Evolutionary conservation across 2,888 invertebrate species (phyloP).

Genomic region (Amblyjoppa fuscipennis): DNA sequence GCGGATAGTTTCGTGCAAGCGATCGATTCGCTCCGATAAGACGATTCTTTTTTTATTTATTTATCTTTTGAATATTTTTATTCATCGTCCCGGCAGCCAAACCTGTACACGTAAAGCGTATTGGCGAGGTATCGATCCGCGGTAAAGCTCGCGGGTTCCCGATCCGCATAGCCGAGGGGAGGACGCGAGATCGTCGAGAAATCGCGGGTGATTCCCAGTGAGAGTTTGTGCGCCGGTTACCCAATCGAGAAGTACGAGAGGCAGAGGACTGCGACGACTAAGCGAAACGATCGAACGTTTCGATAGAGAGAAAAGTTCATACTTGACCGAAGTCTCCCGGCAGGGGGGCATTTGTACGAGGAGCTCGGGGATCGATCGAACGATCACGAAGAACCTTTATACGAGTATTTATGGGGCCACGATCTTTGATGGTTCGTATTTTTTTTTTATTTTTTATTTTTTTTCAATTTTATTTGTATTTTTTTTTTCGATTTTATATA

Average conservation of each 20-base stretch:
- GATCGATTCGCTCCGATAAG: slow-evolving; percentile 60
- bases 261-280: slow-evolving; percentile 40
- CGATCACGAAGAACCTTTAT: slow-evolving; percentile 69
- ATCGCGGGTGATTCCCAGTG: slow-evolving; percentile 58
- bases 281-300: slow-evolving; percentile 60
- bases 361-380: slow-evolving; percentile 65
- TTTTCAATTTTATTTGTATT: slow-evolving; percentile 14
- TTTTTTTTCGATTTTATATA: slow-evolving; percentile 59
- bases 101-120: slow-evolving; percentile 11
- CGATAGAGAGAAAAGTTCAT: slow-evolving; percentile 69
- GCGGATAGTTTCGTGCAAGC: slow-evolving; percentile 47
- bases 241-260: slow-evolving; percentile 59
- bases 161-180: slow-evolving; percentile 27
- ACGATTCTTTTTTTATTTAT: slow-evolving; percentile 26
- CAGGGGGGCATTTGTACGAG: slow-evolving; percentile 51
- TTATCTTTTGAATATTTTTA: neutral
- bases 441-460: neutral
- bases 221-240: slow-evolving; percentile 59
- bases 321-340: slow-evolving; percentile 67
- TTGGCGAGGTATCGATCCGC: slow-evolving; percentile 57
- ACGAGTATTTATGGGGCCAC: slow-evolving; percentile 66
- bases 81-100: slow-evolving; percentile 17
- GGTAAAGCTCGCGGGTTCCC: slow-evolving; percentile 44
- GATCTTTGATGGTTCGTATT: slow-evolving; percentile 54
- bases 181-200: slow-evolving; percentile 55